Conservation (phyloP, 2,113 vertebrate species). For the Diadophis punctatus region DNA sequence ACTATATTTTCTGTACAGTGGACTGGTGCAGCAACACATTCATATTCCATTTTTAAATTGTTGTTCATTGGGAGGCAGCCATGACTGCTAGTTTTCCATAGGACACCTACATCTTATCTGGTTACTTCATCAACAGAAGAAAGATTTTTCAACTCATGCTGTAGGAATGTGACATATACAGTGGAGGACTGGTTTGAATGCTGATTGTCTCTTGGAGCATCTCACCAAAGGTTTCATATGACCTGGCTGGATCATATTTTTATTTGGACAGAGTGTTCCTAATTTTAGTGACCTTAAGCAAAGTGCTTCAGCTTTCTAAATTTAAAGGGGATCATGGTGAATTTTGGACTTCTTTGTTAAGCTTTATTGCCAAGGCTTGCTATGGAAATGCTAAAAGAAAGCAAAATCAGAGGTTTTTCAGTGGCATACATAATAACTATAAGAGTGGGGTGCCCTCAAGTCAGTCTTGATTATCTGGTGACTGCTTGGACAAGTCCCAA, state of each 20-base stretch:
- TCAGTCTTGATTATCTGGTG: too few species aligned
- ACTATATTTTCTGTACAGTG: not conserved
- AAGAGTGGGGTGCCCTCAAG: not conserved
- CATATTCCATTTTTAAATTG: not conserved
- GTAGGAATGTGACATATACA: not conserved
- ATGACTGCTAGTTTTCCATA: not conserved
- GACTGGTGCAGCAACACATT: too few species aligned
- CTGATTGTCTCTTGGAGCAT: not conserved
- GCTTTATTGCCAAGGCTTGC: not conserved
- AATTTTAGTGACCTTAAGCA: slow-evolving; percentile 15
- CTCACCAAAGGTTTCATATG: not conserved
- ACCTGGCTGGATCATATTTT: not conserved
- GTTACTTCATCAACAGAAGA: not conserved
- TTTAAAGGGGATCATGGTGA: not conserved
- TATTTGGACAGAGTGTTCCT: not conserved
- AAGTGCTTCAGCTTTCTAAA: not conserved
- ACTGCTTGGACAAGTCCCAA: not conserved
- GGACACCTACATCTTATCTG: not conserved
- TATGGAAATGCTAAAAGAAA: not conserved
- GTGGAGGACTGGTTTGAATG: not conserved
- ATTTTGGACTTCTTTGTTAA: not conserved
- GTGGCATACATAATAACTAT: not conserved
- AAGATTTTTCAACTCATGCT: not conserved
- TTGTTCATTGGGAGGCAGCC: not conserved
- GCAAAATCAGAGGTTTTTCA: not conserved